Evolutionary conservation across 2,888 invertebrate species (phyloP), one percentile per base, ranked within the genome.

Genomic region (Leptura quadrifasciata): DNA sequence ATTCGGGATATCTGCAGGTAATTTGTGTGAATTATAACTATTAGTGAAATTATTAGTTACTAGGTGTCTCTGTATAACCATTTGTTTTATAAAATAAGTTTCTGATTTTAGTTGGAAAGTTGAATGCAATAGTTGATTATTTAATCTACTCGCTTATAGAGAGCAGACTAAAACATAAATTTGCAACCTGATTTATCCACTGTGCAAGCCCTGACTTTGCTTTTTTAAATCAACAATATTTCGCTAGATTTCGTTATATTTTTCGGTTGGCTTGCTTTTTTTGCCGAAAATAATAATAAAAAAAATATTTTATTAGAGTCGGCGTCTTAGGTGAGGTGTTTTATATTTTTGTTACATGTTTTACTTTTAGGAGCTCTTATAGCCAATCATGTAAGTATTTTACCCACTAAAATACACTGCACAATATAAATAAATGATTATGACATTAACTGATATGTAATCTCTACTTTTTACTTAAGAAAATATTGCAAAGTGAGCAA

Each of bases 221-320:
- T 8, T 20, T 24, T 67, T 67, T 69, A 58, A 58, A 31, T 69
- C 35, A n/a, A 4, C 35, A 58, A 2, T 15, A 21, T 39, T 20
- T 39, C 69, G 39, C 35, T 69, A 69, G 69, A 58, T 69, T 58
- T 18, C 58, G 69, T 35, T 57, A 58, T 69, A 35, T 58, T 61
- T 63, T 47, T 52, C 17, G 21, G 55, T 57, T 70, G 47, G 71
- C 71, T 71, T 71, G 71, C 58, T 47, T 54, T 72, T 61, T 72
- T 61, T 63, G 72, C 61, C 61, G 63, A 72, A 63, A 63, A 61
- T 63, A 39, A n/a, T n/a, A n/a, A n/a, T n/a, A 60, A 60, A 60
- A 60, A 58, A 72, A 63, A 31, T 20, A 39, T 63, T 27, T 61
- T 58, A 2, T 21, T 18, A 27, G 20, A 24, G 9, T 60, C 52